Evolutionary conservation across 2,888 invertebrate species (phyloP), one percentile per base, ranked within the genome.

Genomic region (Hirtodrosophila trivittata): DNA sequence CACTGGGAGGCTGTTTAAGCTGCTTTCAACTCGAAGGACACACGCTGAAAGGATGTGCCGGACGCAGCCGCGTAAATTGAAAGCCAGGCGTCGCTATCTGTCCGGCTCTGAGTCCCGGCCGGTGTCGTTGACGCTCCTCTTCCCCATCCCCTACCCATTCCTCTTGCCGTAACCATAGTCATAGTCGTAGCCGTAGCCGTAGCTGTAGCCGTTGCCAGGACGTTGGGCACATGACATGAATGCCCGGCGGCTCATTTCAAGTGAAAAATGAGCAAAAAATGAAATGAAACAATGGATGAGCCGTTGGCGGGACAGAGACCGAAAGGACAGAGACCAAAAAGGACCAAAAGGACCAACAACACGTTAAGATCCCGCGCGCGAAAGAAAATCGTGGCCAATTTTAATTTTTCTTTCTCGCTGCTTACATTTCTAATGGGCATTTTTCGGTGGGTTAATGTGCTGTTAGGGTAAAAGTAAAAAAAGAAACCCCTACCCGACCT

Each of bases 321-420:
- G 18, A 21, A 9, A 25, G 18, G 35, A 25, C n/a, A 5, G 6
- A 16, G 41, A 5, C n/a, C 39, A 25, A 32, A 41, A 38, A 39
- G n/a, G 28, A n/a, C 37, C n/a, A 28, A n/a, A 28, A 30, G 46
- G 28, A n/a, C 43, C 45, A 12, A 41, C 46, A 51, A 46, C 65
- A 47, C 63, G 63, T 51, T 56, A 49, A 74, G 56, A 68, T 59
- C 70, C 63, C 60, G 50, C 18, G 52, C 65, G 37, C 51, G 78
- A 75, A 70, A 73, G 83, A 89, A 89, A 89, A 89, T 89, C 88
- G 87, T 86, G 87, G 89, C 88, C 89, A 89, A 89, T 89, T 89
- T 89, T 86, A 89, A 89, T 88, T 89, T 89, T 89, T 83, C 77
- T 82, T 71, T 59, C 66, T 49, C 57, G 63, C 67, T 75, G 77